Conservation (phyloP, 2,113 vertebrate genomes). For the Cromileptes altivelis region DNA sequence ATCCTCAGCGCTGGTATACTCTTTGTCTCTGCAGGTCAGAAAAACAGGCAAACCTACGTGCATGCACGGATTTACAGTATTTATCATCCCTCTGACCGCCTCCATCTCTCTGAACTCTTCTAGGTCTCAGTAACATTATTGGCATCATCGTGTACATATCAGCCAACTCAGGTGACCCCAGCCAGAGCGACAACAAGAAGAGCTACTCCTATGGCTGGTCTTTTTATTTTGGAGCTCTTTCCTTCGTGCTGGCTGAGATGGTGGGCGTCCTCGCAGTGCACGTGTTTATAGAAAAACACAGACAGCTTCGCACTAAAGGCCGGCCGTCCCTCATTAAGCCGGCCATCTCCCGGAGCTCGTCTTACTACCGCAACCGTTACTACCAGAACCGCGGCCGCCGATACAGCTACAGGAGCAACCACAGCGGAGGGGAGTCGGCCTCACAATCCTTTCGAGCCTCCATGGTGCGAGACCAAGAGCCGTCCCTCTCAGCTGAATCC, state of each 20-base stretch:
- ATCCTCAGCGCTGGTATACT: constrained; percentile 86
- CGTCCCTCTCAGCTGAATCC: constrained; percentile 47
- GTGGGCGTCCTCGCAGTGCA: constrained; percentile 97
- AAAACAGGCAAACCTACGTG: not conserved
- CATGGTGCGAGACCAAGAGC: constrained; percentile 58
- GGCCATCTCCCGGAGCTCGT: constrained; percentile 67
- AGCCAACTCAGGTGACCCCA: constrained; percentile 94
- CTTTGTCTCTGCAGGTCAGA: constrained; percentile 86
- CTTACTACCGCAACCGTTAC: constrained; percentile 75
- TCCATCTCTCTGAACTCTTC: not conserved
- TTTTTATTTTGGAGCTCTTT: constrained; percentile 97
- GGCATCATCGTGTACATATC: constrained; percentile 99
- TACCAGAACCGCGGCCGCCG: constrained; percentile 71
- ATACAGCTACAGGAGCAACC: constrained; percentile 77
- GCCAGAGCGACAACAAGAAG: constrained; percentile 97
- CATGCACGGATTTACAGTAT: not conserved
- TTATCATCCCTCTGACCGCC: constrained; percentile 1
- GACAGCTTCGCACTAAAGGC: constrained; percentile 88
- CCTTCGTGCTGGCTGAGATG: constrained; percentile 97
- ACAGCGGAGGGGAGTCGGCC: constrained; percentile 53
- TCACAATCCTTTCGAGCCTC: constrained; percentile 59
- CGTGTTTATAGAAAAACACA: constrained; percentile 97
- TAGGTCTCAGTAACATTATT: constrained; percentile 98
- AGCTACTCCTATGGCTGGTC: constrained; percentile 99
- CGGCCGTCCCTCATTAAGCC: constrained; percentile 69